Base-by-base conservation (phyloP, 1,140 invertebrate genomes). In the Lepidostoma basale region DNA sequence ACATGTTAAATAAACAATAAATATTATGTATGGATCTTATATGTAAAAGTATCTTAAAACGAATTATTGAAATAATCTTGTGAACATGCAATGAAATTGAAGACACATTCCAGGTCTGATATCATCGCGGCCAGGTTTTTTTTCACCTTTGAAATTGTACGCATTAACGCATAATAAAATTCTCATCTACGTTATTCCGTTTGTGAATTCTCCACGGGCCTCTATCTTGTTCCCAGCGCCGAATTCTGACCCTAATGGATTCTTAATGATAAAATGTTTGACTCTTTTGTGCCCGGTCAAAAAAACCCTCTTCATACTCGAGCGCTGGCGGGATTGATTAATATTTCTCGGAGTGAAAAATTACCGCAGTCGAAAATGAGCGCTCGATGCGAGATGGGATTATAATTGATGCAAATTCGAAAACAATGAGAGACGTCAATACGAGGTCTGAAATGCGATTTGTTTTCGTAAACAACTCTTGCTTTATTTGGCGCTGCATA, bases 141-240 rank as follows among this genome's bases (percentile, higher is more conserved):
- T 58, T 68, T 68, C 56, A 49, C 16, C 23, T 60, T 68, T 39
- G 47, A 64, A 58, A 52, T 69, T 67, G 30, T 62, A 67, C 67
- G 62, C 69, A 68, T 71, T 71, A 71, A 33, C 65, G 65, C 62
- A 58, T 65, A 52, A 71, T 71, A 68, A 71, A 71, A 62, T 45
- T 54, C 63, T 60, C 23, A 62, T 66, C 56, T 47, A 25, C 60
- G n/a, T n/a, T 14, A 22, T 16, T 60, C 58, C 44, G 64, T 49
- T 36, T 58, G 60, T 71, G 54, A 63, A 71, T 71, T 71, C 60
- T 67, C 68, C 42, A 47, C 16, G 47, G 49, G n/a, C 39, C 58
- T 66, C 36, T 52, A 40, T 56, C 60, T 49, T 18, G 68, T 58
- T 64, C 62, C 47, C 59, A 42, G 14, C 59, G 49, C 63, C 39